Base-by-base conservation (phyloP, 2,888 invertebrate genomes). In the Pristionchus exspectatus region DNA sequence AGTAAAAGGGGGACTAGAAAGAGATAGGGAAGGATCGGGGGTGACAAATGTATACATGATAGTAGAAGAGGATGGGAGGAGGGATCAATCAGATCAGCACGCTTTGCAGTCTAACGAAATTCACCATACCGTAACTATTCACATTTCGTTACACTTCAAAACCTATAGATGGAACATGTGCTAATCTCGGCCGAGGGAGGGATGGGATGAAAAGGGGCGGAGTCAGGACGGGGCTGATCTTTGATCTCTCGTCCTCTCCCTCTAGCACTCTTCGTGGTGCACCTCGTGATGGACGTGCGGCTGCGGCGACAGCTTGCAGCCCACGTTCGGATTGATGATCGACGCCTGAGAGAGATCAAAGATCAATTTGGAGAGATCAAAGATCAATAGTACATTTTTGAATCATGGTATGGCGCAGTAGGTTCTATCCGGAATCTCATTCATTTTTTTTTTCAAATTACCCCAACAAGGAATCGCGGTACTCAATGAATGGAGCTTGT, bases 321-420 rank as follows among this genome's bases (percentile, higher is more conserved):
- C 94, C 74, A 93, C 94, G 87, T 93, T 93, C 50, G 95, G 95
- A 88, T 94, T 94, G 91, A 95, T 92, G 90, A 95, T 95, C 69
- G 94, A 95, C n/a, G 95, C 94, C 85, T 86, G 59, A 44, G 38
- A 50, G 21, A 54, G 27, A 56, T 83, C 54, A 83, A 56, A 56
- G 54, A 27, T n/a, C 24, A 83, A 54, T 44, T 74, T 14, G n/a
- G n/a, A 74, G 9, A 18, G 14, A 16, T 74, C 33, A 90, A 38
- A 50, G 44, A 50, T 50, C 44, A 50, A 50, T 50, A 50, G 9
- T 50, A 50, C 44, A 50, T 50, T 50, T 50, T 50, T 12, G 44
- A 50, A 50, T 3, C 44, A 0, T 50, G 9, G 10, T 12, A 50
- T 50, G 3, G 44, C 12, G 10, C 10, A 9, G 44, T 50, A 50